These are phyloP conservation scores for Passer montanus DNA, from an alignment of 2,113 vertebrate species.

Conservation along the genomic window DNA sequence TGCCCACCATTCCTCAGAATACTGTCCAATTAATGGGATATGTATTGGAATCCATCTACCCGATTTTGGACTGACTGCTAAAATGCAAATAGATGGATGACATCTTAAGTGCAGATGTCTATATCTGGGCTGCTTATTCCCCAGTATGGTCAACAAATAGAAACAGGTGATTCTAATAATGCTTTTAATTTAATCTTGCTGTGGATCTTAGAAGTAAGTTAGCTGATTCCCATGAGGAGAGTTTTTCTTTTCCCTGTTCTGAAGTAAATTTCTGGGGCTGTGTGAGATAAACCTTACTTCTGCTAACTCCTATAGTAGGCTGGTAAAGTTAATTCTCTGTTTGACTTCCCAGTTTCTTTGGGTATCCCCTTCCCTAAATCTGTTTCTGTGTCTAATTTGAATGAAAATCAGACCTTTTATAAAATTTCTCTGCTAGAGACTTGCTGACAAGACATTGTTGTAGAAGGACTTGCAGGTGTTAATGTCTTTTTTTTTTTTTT, in stretches of 20 bases:
- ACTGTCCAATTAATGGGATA: neutral
- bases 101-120: neutral
- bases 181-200: neutral
- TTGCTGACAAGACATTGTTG: neutral
- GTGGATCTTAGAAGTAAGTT: neutral
- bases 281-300: neutral
- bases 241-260: neutral
- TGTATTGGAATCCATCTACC: neutral
- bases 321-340: neutral
- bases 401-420: neutral
- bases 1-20: neutral
- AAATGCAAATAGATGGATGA: neutral
- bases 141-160: neutral
- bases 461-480: neutral
- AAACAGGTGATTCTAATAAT: neutral
- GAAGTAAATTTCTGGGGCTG: neutral
- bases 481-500: neutral
- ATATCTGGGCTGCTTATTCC: neutral
- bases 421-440: neutral
- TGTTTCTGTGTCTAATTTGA: neutral
- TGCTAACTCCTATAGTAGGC: neutral
- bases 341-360: neutral
- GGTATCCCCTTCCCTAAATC: neutral
- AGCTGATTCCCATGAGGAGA: neutral
- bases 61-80: neutral